Evolutionary conservation across 2,797 vertebrate genomes (phyloP), one percentile per base, ranked within the genome.

Genomic region (Protosalanx chinensis): DNA sequence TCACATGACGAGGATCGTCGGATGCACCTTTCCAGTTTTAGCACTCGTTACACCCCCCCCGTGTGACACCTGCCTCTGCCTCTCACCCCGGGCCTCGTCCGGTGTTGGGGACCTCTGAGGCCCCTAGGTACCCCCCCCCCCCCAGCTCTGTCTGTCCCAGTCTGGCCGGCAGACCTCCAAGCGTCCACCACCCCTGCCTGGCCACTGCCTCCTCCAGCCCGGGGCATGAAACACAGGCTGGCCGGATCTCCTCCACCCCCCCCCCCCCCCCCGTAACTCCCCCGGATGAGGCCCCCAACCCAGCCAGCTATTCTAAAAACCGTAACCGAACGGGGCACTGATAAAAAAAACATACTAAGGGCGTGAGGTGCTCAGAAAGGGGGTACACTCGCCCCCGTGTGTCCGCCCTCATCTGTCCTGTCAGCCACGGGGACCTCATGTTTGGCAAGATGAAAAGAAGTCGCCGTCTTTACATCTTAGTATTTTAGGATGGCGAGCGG

Each of bases 21-120:
- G 87, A 87, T 83, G 88, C 88, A 85, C 82, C 66, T 72, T 63
- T 51, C 81, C 75, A 85, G 77, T 81, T 76, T 88, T 84, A 91
- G 90, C 88, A 89, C 87, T 90, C 89, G 71, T 79, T 64, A 79
- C 72, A 77, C 71, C 71, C 72, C 41, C 66, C 68, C 1, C 23
- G 23, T 30, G 29, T 46, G 41, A 46, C 41, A 46, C 41, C 41
- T 46, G 41, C 41, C 53, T 7, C 49, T 70, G n/a, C n/a, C 4
- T 18, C 32, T 16, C 16, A 23, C 32, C 56, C 23, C 12, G 49
- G 20, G 15, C 12, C 67, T 6, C 1, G 7, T 27, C 29, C 51
- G 18, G 51, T 16, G 51, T 56, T 56, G 15, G n/a, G 51, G 18
- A 18, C 27, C 13, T 33, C 30, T 3, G 20, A 61, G 58, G 72